A percentile compares a stretch with the other conserved stretches of the same genome.
Evolutionary conservation across 2,888 invertebrate genomes (phyloP).

Genomic region (Clitarchus hookeri): DNA sequence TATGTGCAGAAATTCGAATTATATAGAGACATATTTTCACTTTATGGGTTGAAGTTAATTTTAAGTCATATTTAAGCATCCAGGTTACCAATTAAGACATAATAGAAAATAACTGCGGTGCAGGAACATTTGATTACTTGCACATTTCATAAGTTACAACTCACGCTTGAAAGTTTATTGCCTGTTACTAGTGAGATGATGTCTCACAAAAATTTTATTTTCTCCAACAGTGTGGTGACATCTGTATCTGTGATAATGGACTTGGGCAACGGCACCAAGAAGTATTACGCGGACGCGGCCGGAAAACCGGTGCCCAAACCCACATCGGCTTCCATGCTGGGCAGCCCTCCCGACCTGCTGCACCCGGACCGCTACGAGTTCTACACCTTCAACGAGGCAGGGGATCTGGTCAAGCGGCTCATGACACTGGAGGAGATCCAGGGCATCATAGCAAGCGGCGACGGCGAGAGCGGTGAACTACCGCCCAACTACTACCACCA

Average conservation of each 20-base stretch:
- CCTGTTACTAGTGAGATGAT: no score
- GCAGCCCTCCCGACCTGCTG: conserved; percentile 75
- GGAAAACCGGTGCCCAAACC: conserved; percentile 71
- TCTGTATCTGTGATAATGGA: conserved; percentile 67
- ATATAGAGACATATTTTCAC: no score
- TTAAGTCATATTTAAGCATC: no score
- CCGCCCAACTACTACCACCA: conserved; percentile 57
- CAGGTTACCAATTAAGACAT: no score
- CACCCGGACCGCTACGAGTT: conserved; percentile 86
- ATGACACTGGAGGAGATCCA: conserved; percentile 87
- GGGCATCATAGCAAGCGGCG: conserved; percentile 81
- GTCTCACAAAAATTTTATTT: conserved; percentile 23
- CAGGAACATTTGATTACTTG: no score
- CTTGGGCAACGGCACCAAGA: conserved; percentile 61
- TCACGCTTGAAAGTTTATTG: no score
- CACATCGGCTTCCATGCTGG: conserved; percentile 52
- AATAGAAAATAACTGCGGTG: no score
- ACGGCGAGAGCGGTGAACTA: conserved; percentile 59
- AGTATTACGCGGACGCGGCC: conserved; percentile 69
- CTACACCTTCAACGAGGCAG: conserved; percentile 83
- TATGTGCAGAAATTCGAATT: no score
- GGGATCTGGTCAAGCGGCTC: conserved; percentile 77
- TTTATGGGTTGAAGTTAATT: no score
- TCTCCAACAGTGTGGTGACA: conserved; percentile 63
- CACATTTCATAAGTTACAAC: no score